Conservation (phyloP, 2,888 invertebrate species). For the Drosophila atroscutellata region DNA sequence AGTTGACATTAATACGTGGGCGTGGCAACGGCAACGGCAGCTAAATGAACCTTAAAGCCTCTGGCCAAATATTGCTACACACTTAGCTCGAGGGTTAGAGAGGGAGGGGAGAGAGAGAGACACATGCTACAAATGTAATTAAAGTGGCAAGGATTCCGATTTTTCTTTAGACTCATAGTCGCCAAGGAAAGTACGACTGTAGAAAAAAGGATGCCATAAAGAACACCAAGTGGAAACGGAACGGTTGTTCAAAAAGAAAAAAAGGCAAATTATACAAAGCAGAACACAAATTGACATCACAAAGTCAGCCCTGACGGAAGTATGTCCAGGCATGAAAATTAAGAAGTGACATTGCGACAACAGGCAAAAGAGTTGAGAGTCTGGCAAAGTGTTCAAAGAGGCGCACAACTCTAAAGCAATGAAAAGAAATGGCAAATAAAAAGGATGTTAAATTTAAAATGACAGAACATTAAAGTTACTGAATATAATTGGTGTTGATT, state of each 20-base stretch:
- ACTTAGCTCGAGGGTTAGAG: neutral
- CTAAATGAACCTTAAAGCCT: conserved; percentile 22
- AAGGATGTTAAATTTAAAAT: conserved; percentile 20
- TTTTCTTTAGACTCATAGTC: neutral
- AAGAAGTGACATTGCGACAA: conserved; percentile 26
- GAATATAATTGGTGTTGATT: neutral
- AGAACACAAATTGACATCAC: conserved; percentile 40
- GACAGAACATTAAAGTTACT: neutral
- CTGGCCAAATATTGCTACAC: neutral
- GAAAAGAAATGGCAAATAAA: conserved; percentile 17
- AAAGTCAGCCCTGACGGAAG: conserved; percentile 36
- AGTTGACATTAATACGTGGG: conserved; percentile 65
- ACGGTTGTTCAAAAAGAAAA: conserved; percentile 15
- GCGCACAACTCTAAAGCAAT: conserved; percentile 13
- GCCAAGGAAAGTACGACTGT: neutral
- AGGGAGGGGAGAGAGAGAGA: neutral
- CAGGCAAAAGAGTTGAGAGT: conserved; percentile 10
- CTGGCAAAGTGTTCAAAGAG: conserved; percentile 23
- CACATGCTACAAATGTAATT: conserved; percentile 50
- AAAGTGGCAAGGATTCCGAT: conserved; percentile 22
- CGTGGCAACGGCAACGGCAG: conserved; percentile 14
- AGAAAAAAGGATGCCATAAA: neutral
- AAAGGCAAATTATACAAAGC: conserved; percentile 17
- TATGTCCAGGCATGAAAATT: conserved; percentile 36
- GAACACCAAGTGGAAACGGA: neutral